Base-by-base conservation (phyloP, 37 sponge, comb jelly and placozoan genomes). In the Hormiphora californensis region DNA sequence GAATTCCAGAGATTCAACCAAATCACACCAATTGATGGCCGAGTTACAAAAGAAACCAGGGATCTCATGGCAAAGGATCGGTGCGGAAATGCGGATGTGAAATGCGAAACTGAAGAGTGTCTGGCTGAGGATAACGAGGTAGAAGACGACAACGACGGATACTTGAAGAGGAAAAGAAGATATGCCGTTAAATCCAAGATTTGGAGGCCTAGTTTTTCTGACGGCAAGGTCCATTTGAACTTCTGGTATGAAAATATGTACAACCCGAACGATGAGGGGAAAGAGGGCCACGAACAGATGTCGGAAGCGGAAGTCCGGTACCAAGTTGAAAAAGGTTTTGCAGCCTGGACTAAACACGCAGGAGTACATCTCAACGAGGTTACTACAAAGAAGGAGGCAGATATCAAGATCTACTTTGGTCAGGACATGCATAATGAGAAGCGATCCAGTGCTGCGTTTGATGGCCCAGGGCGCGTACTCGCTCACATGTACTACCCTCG, bases 401-500 rank as follows among this genome's bases (percentile, higher is more conserved):
- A 39, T 3, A 41, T 73, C 15, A 73, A 39, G 17, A 73, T 73
- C 23, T 19, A 19, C 21, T 73, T 73, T 73, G 81, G 44, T 3
- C 5, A 33, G 28, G 32, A 19, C 4, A 28, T 43, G 41, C 81
- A 73, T n/a, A 46, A 46, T 15, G 81, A 73, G 44, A 73, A 73
- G 81, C 17, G n/a, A 5, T 4, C 9, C 1, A 73, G 23, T 3
- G 2, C 31, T 23, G 40, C 22, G 3, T 73, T 73, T n/a, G 81
- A 73, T 30, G 81, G 81, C 9, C 22, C 31, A 22, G 40, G 17
- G 21, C 49, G 81, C 22, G 35, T 73, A 0, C 49, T 73, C 17
- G 81, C 81, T 22, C 81, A 73, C 46, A 73, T 73, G 81, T 73
- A 32, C 81, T 73, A 32, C 22, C 81, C 81, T n/a, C 34, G 36